A percentile compares a stretch with the other conserved stretches of the same genome.
Evolutionary conservation across 2,888 invertebrate species (phyloP).

Genomic region (Drosophila mulleri): DNA sequence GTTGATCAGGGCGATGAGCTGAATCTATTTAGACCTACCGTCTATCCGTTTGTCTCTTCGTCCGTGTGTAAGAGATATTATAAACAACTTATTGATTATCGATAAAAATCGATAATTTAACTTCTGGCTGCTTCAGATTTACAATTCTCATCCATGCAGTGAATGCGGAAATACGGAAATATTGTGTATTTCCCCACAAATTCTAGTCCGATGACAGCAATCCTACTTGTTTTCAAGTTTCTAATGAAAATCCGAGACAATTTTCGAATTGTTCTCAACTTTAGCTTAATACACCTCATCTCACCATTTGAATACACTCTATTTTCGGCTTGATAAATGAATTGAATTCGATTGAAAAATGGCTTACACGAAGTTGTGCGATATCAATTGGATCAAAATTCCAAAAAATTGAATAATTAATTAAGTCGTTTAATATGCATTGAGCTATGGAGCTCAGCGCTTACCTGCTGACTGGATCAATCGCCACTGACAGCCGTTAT

Average conservation of each 20-base stretch:
- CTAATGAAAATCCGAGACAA: neutral
- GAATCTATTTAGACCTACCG: too few relatives aligned
- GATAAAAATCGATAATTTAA: too few relatives aligned
- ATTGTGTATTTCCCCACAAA: too few relatives aligned
- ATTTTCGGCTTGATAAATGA: neutral
- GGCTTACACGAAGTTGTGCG: neutral
- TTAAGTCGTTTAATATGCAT: conserved; percentile 11
- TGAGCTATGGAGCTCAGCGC: neutral
- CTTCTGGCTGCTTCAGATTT: too few relatives aligned
- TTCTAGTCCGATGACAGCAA: neutral
- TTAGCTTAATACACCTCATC: neutral
- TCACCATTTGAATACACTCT: neutral
- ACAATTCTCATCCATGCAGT: too few relatives aligned
- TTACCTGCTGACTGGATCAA: conserved; percentile 2
- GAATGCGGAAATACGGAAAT: too few relatives aligned
- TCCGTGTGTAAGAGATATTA: too few relatives aligned
- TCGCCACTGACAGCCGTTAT: conserved; percentile 12
- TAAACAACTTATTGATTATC: too few relatives aligned
- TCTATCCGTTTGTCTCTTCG: too few relatives aligned
- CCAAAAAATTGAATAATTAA: neutral
- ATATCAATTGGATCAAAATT: neutral
- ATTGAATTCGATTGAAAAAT: neutral
- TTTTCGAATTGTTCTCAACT: neutral
- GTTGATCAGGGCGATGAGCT: too few relatives aligned
- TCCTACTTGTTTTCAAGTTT: neutral